Evolutionary conservation across 2,113 vertebrate species (phyloP).

Genomic region (Gavialis gangeticus): DNA sequence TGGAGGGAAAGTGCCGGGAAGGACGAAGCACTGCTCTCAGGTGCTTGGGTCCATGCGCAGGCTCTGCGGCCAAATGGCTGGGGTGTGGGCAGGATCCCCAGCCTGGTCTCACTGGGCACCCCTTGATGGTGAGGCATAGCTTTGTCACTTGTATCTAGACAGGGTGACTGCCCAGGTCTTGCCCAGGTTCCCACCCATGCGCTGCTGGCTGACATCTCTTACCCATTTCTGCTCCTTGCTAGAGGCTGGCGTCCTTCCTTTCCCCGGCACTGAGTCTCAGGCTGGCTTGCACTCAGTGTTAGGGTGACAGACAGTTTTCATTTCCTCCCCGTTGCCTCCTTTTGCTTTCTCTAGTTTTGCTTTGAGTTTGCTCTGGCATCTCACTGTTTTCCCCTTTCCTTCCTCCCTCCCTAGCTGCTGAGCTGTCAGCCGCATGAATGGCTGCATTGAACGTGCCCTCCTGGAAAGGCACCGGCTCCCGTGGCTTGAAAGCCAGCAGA

Average conservation of each 20-base stretch:
- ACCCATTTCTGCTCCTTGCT: background rate
- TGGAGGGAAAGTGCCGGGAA: background rate
- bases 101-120: background rate
- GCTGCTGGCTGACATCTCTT: background rate
- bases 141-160: too few species aligned
- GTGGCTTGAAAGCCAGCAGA: accelerated
- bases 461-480: accelerated
- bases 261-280: background rate
- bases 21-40: background rate
- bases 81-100: background rate
- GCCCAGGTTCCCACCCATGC: background rate
- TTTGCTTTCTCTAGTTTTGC: conserved; percentile 73
- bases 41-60: background rate
- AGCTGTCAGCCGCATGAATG: background rate
- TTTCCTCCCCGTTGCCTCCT: background rate
- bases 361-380: conserved; percentile 37
- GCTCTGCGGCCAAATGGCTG: accelerated
- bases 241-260: background rate
- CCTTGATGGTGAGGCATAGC: too few species aligned
- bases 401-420: background rate
- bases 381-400: conserved; percentile 15
- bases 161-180: too few species aligned
- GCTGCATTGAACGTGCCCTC: background rate
- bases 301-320: background rate
- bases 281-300: background rate